Evolutionary conservation across 2,888 invertebrate species (phyloP), one percentile per base, ranked within the genome.

Genomic region (Allophyes oxyacanthae): DNA sequence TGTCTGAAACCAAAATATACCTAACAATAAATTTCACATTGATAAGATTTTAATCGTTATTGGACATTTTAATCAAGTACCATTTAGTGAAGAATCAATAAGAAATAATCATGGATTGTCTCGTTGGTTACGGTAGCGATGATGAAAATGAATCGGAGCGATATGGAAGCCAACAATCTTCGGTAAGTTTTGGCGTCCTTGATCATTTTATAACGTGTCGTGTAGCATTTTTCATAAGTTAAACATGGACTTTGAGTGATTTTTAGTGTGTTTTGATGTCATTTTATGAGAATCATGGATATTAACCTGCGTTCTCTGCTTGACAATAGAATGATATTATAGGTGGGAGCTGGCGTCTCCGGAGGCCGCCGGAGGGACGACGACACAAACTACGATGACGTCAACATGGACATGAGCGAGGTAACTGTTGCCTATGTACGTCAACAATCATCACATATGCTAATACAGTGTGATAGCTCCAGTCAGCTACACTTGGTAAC

Each of bases 381-480:
- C 59, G 96, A 96, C 83, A 95, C 95, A 59, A 97, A 97, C 88
- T 97, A 97, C 81, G 97, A 97, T 75, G 95, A 96, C 73, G 96
- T 97, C 64, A 96, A 96, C 85, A 97, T 97, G 97, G 97, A 97
- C 77, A 94, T 97, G 95, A 97, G 97, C 92, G 96, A 95, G 95
- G 97, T 95, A 95, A 89, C 70, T 91, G 79, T 69, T 58, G 25
- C 34, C 25, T 55, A 54, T 54, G 30, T 64, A 50, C 52, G 34
- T 43, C 55, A 44, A 53, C 30, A 41, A 53, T 40, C 45, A 44
- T 60, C 61, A 64, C 66, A 59, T 56, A 55, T 52, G 38, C 40
- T 70, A 58, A 36, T 41, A 28, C 57, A 59, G 57, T 45, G 57
- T 45, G 44, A 33, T 38, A 55, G 38, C 34, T 44, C 45, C 51